phyloP scores from a whole-genome alignment of 2,888 invertebrate genomes.

The Podotricha telesiphe region DNA sequence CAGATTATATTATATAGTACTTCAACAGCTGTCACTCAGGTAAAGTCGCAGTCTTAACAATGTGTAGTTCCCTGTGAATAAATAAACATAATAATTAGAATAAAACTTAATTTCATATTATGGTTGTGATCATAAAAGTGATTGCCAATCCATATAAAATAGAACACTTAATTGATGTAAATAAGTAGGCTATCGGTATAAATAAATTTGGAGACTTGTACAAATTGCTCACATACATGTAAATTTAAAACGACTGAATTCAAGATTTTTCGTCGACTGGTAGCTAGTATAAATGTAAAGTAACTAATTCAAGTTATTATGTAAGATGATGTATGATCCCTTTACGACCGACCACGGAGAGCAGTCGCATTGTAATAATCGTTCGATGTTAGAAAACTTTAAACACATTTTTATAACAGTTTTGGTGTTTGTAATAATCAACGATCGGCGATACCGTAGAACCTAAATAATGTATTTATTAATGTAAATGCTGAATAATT shows the following conservation, averaged over 20 bases:
- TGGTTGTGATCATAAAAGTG: constrained; percentile 81
- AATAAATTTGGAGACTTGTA: constrained; percentile 80
- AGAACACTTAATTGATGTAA: constrained; percentile 60
- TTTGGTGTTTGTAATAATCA: constrained; percentile 68
- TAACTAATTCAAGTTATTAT: constrained; percentile 41
- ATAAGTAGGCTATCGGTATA: constrained; percentile 70
- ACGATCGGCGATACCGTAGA: constrained; percentile 62
- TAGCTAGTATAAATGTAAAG: constrained; percentile 61
- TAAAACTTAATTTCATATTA: constrained; percentile 71
- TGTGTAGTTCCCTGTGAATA: constrained; percentile 49
- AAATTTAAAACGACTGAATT: constrained; percentile 79
- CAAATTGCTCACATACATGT: constrained; percentile 80
- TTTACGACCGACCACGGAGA: constrained; percentile 30
- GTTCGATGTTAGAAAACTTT: constrained; percentile 57
- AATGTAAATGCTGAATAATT: constrained; percentile 80
- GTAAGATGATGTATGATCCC: constrained; percentile 30
- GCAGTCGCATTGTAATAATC: constrained; percentile 53
- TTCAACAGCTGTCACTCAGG: constrained; percentile 41
- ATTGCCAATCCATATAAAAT: constrained; percentile 79
- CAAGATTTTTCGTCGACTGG: constrained; percentile 78
- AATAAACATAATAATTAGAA: constrained; percentile 48
- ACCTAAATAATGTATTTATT: constrained; percentile 68
- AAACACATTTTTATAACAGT: constrained; percentile 69
- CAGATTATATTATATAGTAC: too few relatives aligned
- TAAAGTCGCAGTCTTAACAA: constrained; percentile 34